Evolutionary conservation across 2,113 vertebrate genomes (phyloP), one percentile per base, ranked within the genome.

Genomic region (Corythaixoides concolor): DNA sequence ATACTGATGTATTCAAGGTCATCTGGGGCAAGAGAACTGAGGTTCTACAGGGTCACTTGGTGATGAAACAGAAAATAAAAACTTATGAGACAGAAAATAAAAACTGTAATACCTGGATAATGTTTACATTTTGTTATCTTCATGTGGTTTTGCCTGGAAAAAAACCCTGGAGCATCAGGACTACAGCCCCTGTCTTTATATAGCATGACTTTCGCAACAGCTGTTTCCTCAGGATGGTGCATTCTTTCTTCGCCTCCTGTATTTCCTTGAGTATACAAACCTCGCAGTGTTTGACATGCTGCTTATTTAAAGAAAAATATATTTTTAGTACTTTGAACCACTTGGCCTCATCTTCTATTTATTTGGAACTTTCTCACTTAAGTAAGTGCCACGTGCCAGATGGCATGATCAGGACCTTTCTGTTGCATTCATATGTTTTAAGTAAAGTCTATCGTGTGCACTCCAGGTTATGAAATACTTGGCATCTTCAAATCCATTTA

Each of bases 391-490:
- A 55, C 28, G 24, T 2, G 0, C 85, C 89, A 96, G 86, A 93
- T 88, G 84, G 85, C 73, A 74, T 23, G 12, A 84, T 19, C 30
- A 55, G 27, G 26, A 74, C 45, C 27, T 88, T 94, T 85, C 59
- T 21, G 17, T 77, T 92, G 69, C 64, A 94, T 95, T 95, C 78
- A 68, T 64, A 33, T 62, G 26, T 60, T 95, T 91, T 59, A 87
- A 84, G 79, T 77, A 58, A 85, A 89, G 52, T 64, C 47, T 85
- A 32, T 52, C 5, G 1, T 4, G 4, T 69, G n/a, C 49, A 66
- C 85, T 70, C 43, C 53, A 89, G 19, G 21, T 60, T 85, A 64
- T 58, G 9, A 85, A 91, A 83, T 35, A 68, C 9, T 77, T 91
- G 50, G n/a, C 68, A 59, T 58, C 55, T 63, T 91, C 60, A 63